Evolutionary conservation across 2,113 vertebrate genomes (phyloP).

Genomic region (Hepsetus odoe): DNA sequence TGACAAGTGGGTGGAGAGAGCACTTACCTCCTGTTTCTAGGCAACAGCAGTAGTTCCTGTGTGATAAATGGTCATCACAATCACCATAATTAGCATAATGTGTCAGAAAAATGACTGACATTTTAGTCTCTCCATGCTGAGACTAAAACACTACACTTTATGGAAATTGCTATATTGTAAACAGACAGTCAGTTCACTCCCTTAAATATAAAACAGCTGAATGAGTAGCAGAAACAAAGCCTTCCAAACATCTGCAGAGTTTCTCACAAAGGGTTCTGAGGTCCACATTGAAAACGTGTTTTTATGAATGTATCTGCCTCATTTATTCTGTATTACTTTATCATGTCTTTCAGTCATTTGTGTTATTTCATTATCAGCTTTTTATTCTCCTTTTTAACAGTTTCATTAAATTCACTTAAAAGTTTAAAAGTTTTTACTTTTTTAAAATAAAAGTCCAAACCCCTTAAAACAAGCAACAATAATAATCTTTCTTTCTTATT

Average conservation of each 20-base stretch:
- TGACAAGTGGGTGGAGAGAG: not conserved
- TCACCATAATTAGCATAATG: conserved; percentile 4
- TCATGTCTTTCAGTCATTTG: too few relatives aligned
- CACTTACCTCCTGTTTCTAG: not conserved
- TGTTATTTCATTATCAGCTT: too few relatives aligned
- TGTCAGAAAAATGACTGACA: conserved; percentile 3
- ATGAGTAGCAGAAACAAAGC: not conserved
- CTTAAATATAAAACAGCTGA: not conserved
- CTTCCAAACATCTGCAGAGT: not conserved
- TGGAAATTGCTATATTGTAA: not conserved
- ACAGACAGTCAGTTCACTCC: not conserved
- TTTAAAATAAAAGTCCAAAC: too few relatives aligned
- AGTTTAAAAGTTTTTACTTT: too few relatives aligned
- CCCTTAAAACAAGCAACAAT: too few relatives aligned
- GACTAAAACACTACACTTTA: not conserved
- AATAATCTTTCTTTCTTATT: too few relatives aligned
- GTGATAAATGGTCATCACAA: not conserved
- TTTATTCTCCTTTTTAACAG: too few relatives aligned
- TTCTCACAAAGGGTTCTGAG: not conserved
- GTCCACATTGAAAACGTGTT: too few relatives aligned
- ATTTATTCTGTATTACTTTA: too few relatives aligned
- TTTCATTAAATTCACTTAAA: too few relatives aligned
- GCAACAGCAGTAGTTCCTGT: not conserved
- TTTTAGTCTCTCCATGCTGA: not conserved
- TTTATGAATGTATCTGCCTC: too few relatives aligned